These are phyloP conservation scores for Zingel zingel DNA, from an alignment of 2,113 vertebrate species.

Conservation along the genomic window DNA sequence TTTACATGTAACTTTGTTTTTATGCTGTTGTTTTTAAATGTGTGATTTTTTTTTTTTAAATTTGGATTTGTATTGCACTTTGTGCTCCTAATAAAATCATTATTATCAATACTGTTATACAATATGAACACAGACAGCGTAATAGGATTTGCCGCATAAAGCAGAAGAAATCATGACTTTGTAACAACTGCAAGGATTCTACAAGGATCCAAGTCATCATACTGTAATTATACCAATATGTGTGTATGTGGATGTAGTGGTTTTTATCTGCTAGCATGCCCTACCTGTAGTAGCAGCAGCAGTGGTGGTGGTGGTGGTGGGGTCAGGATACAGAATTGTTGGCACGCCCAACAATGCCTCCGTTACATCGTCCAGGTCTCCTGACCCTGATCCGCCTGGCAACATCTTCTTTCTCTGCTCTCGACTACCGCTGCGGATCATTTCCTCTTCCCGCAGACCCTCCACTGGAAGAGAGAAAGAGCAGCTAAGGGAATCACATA, in stretches of 20 bases:
- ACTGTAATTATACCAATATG: background rate
- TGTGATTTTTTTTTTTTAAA: no score
- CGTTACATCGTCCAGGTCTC: conserved; percentile 74
- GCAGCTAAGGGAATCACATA: background rate
- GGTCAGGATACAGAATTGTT: conserved; percentile 76
- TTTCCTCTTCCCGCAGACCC: conserved; percentile 80
- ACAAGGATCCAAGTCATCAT: background rate
- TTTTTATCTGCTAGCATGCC: background rate
- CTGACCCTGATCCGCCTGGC: conserved; percentile 77
- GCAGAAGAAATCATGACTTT: no score
- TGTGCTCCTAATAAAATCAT: no score
- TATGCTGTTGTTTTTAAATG: no score
- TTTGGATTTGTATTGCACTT: no score
- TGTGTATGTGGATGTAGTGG: background rate
- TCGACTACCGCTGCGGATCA: conserved; percentile 78
- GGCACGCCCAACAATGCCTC: conserved; percentile 72
- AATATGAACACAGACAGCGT: no score
- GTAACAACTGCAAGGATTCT: no score
- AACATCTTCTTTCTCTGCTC: conserved; percentile 79
- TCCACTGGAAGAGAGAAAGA: conserved; percentile 65
- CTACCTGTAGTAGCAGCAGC: conserved; percentile 57
- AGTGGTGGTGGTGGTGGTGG: conserved; percentile 33
- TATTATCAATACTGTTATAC: no score
- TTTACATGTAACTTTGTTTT: no score
- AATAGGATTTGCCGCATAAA: no score